phyloP scores from a whole-genome alignment of 2,888 invertebrate genomes.

The Heterodera filipjevi region DNA sequence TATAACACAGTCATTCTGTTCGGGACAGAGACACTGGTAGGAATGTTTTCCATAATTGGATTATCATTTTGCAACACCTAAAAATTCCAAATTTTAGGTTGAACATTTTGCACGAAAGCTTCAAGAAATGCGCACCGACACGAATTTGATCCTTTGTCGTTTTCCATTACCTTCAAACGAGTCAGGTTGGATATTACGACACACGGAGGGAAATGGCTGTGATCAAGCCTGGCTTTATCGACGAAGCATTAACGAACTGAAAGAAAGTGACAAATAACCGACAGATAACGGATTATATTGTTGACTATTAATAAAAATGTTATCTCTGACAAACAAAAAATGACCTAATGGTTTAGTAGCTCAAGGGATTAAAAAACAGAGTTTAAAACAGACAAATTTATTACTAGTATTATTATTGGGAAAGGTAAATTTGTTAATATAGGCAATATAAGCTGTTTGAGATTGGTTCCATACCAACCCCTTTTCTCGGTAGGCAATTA shows the following conservation, averaged over 20 bases:
- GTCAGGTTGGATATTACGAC: slow-evolving; percentile 38
- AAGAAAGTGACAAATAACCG: no score
- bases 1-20: slow-evolving; percentile 60
- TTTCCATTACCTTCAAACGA: slow-evolving; percentile 55
- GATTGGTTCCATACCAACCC: no score
- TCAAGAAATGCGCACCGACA: slow-evolving; percentile 51
- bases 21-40: slow-evolving; percentile 59
- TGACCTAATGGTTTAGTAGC: no score
- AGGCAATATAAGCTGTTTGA: no score
- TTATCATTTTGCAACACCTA: not conserved
- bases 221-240: slow-evolving; percentile 62
- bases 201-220: slow-evolving; percentile 58
- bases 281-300: no score
- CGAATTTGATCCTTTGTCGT: slow-evolving; percentile 57
- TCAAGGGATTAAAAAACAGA: no score
- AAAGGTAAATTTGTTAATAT: no score
- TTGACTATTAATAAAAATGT: no score
- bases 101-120: slow-evolving; percentile 57
- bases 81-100: slow-evolving; percentile 44
- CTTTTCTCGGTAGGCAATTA: no score
- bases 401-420: no score
- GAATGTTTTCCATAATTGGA: not conserved
- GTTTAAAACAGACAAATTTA: no score
- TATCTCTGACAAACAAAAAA: no score
- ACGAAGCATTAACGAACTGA: slow-evolving; percentile 6